Evolutionary conservation across 2,888 invertebrate genomes (phyloP).

Genomic region (Drosophila peninsularis): DNA sequence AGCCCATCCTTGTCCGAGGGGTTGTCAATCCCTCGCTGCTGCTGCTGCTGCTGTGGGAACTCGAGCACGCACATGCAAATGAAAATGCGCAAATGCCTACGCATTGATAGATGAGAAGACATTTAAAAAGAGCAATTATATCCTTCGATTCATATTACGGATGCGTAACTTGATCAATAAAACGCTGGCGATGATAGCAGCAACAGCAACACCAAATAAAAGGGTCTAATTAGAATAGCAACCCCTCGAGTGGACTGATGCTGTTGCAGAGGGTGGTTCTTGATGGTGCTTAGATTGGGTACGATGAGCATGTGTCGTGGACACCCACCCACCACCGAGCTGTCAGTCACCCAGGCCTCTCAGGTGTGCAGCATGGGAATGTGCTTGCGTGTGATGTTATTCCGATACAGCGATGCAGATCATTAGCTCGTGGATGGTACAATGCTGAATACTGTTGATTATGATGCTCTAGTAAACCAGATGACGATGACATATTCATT

Average conservation of each 20-base stretch:
- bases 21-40: conserved; percentile 31
- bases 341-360: conserved; percentile 22
- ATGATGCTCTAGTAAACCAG: conserved; percentile 78
- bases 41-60: conserved; percentile 44
- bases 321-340: conserved; percentile 42
- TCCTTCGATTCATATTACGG: conserved; percentile 75
- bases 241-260: conserved; percentile 46
- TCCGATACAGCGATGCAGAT: conserved; percentile 39
- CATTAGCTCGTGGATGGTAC: conserved; percentile 50
- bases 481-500: conserved; percentile 82
- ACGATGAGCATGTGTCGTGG: conserved; percentile 25
- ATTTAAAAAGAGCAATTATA: conserved; percentile 77
- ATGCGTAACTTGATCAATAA: conserved; percentile 78
- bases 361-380: conserved; percentile 81
- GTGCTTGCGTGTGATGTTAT: conserved; percentile 78
- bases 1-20: conserved; percentile 32
- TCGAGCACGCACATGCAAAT: conserved; percentile 23
- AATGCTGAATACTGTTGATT: conserved; percentile 23
- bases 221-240: conserved; percentile 76
- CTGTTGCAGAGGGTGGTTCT: conserved; percentile 22
- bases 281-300: conserved; percentile 51
- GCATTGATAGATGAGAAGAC: conserved; percentile 68
- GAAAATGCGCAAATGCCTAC: conserved; percentile 26
- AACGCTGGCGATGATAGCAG: conserved; percentile 69
- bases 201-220: conserved; percentile 19